Percentiles rank a stretch among this genome's conserved stretches.
These are phyloP conservation scores for Aromia moschata DNA, from an alignment of 2,888 invertebrate species.

Conservation along the genomic window DNA sequence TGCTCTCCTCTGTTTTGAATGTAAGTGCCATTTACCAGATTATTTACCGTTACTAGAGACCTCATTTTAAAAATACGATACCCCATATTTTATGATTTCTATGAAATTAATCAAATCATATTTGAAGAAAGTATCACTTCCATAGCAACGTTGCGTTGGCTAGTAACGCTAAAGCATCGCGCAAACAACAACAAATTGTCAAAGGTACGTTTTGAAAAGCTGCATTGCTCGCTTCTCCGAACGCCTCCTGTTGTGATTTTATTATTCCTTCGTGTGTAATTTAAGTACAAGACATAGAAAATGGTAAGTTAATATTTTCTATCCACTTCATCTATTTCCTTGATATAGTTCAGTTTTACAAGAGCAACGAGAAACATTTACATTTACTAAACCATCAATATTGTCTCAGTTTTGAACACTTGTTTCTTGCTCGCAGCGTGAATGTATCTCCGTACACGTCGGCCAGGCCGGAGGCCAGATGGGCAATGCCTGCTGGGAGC, in stretches of 20 bases:
- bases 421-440: conserved; percentile 71
- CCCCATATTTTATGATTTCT: too few species aligned
- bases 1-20: too few species aligned
- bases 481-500: conserved; percentile 89
- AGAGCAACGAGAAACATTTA: too few species aligned
- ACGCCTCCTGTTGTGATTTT: neutral
- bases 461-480: conserved; percentile 87
- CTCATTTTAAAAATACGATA: too few species aligned
- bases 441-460: conserved; percentile 80
- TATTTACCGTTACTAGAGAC: too few species aligned
- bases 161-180: neutral
- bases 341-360: too few species aligned
- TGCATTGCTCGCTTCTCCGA: neutral
- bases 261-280: neutral
- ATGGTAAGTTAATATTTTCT: neutral
- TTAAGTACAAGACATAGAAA: neutral
- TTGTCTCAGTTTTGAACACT: too few species aligned
- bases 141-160: neutral
- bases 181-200: neutral
- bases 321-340: neutral
- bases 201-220: neutral
- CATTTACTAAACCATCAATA: too few species aligned
- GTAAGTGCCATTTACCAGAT: too few species aligned
- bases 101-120: too few species aligned
- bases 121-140: too few species aligned